Conservation (phyloP, 1,140 invertebrate species). For the Spodoptera litura region DNA sequence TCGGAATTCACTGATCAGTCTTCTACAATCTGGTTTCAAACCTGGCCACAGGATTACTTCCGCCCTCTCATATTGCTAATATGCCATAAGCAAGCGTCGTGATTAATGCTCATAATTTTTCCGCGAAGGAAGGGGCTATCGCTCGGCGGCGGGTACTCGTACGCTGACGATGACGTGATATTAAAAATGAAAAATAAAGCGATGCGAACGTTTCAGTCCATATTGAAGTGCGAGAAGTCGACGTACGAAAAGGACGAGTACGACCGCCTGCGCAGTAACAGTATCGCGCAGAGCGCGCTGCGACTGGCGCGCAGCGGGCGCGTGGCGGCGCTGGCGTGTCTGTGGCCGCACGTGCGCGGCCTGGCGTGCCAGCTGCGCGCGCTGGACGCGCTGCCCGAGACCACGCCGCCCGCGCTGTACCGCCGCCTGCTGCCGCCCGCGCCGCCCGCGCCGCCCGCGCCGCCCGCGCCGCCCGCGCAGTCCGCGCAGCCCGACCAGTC, state of each 20-base stretch:
- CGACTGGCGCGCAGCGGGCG: conserved; percentile 89
- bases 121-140: too few relatives aligned
- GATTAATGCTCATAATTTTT: too few relatives aligned
- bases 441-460: conserved; percentile 74
- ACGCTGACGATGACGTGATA: too few relatives aligned
- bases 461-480: conserved; percentile 71
- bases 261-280: conserved; percentile 81
- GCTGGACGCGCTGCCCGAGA: conserved; percentile 92
- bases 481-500: conserved; percentile 76
- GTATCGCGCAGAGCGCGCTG: conserved; percentile 76
- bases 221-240: conserved; percentile 78
- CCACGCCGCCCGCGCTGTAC: conserved; percentile 88
- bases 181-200: too few relatives aligned
- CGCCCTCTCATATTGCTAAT: too few relatives aligned
- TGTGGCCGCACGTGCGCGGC: conserved; percentile 83
- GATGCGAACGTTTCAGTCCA: conserved; percentile 60
- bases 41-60: too few relatives aligned
- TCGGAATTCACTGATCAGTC: too few relatives aligned
- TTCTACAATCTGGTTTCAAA: too few relatives aligned
- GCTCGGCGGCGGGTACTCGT: too few relatives aligned
- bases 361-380: conserved; percentile 90
- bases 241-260: conserved; percentile 87
- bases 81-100: too few relatives aligned
- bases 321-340: conserved; percentile 90
- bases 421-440: conserved; percentile 87